Percentiles rank a stretch among this genome's conserved stretches.
phyloP scores from a whole-genome alignment of 2,113 vertebrate genomes.

The Hyaena hyaena region DNA sequence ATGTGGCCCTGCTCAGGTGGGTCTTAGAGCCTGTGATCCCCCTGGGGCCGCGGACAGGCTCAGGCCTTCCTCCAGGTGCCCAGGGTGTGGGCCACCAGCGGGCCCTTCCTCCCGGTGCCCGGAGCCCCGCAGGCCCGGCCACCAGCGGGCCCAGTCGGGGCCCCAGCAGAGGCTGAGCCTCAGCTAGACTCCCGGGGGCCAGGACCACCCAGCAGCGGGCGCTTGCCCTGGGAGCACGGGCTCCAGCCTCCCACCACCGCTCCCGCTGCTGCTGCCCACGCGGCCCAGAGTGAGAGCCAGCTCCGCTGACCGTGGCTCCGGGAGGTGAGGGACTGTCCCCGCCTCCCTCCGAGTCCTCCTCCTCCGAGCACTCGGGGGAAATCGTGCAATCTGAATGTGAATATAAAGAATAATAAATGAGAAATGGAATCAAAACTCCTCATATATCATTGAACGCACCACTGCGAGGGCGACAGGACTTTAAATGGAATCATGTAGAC shows the following conservation, averaged over 20 bases:
- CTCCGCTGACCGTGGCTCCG: background rate
- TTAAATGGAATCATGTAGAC: background rate
- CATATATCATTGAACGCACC: background rate
- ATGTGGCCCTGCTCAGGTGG: too few relatives aligned
- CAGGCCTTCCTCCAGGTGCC: too few relatives aligned
- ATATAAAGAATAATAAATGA: conserved; percentile 49
- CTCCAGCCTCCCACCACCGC: too few relatives aligned
- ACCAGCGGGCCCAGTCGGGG: too few relatives aligned
- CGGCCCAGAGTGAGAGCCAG: background rate
- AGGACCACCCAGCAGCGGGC: too few relatives aligned
- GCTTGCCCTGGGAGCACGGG: too few relatives aligned
- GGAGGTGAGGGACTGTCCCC: background rate
- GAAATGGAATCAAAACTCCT: conserved; percentile 40
- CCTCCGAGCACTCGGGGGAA: background rate
- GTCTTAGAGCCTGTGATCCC: too few relatives aligned
- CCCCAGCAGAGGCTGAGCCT: too few relatives aligned
- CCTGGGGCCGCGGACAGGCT: too few relatives aligned
- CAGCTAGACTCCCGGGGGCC: too few relatives aligned
- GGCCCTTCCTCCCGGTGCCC: background rate
- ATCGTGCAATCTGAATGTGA: background rate
- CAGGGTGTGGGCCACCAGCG: conserved; percentile 39
- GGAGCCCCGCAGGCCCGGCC: too few relatives aligned
- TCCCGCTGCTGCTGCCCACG: background rate
- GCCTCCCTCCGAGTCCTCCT: background rate
- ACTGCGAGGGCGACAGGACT: background rate